Evolutionary conservation across 2,797 vertebrate genomes (phyloP).

Genomic region (Rhinophrynus dorsalis): DNA sequence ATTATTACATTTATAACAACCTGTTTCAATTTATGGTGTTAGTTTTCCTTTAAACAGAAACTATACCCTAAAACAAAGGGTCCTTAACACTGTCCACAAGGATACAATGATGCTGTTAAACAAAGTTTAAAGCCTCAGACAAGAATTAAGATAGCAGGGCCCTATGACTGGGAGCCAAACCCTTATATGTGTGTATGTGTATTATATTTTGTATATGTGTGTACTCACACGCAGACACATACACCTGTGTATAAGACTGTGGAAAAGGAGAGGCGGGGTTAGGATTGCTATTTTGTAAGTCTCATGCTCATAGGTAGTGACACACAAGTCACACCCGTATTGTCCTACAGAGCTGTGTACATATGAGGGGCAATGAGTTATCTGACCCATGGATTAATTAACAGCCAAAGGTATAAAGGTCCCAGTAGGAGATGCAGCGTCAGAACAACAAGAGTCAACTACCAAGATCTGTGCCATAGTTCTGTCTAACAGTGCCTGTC

Average conservation of each 20-base stretch:
- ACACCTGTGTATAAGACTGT: background rate
- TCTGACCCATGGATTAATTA: conserved; percentile 38
- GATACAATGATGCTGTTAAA: no score
- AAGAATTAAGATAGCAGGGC: no score
- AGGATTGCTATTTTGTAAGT: background rate
- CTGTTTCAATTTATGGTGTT: no score
- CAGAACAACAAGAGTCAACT: conserved; percentile 19
- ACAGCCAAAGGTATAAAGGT: conserved; percentile 48
- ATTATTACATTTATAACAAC: no score
- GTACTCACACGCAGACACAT: no score
- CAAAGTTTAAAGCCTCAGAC: no score
- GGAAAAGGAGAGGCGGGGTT: background rate
- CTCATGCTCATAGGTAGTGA: conserved; percentile 5
- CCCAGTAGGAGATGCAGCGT: conserved; percentile 21
- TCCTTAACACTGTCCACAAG: no score
- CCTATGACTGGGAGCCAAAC: no score
- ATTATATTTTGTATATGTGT: no score
- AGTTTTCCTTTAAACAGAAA: no score
- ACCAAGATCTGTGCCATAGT: conserved; percentile 4
- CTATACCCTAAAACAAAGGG: no score
- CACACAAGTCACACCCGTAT: conserved; percentile 17
- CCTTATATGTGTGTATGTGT: background rate
- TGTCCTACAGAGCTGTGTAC: conserved; percentile 24
- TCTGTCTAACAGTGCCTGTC: background rate
- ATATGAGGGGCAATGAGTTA: conserved; percentile 32